Conservation (phyloP, 2,797 vertebrate genomes). For the Luscinia luscinia region DNA sequence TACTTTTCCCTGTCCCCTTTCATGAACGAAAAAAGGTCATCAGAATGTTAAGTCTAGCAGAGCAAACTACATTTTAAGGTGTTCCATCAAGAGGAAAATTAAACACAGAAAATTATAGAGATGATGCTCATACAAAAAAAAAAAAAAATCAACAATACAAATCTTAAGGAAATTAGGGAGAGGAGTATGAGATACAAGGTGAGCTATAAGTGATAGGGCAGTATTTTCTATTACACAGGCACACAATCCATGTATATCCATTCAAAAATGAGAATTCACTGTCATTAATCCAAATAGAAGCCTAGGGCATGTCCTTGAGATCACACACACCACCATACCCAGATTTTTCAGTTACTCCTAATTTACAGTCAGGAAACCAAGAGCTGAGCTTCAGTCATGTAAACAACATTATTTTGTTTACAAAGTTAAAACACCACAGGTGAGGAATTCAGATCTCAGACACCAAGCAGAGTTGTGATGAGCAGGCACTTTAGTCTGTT, state of each 20-base stretch:
- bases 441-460: background rate
- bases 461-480: background rate
- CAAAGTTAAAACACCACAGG: background rate
- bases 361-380: background rate
- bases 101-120: background rate
- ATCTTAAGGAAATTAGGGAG: background rate
- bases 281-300: background rate
- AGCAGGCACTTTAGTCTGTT: background rate
- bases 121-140: background rate
- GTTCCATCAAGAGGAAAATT: background rate
- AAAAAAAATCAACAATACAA: background rate
- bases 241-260: background rate
- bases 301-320: background rate
- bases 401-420: background rate
- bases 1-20: background rate
- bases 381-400: background rate
- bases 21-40: background rate
- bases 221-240: background rate
- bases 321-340: background rate
- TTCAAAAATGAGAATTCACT: background rate
- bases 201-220: background rate
- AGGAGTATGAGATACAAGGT: background rate
- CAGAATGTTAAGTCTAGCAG: background rate
- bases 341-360: background rate
- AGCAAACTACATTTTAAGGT: background rate